Conservation (phyloP, 37 sponge, comb jelly and placozoan genomes). For the Aplysina aerophoba region DNA sequence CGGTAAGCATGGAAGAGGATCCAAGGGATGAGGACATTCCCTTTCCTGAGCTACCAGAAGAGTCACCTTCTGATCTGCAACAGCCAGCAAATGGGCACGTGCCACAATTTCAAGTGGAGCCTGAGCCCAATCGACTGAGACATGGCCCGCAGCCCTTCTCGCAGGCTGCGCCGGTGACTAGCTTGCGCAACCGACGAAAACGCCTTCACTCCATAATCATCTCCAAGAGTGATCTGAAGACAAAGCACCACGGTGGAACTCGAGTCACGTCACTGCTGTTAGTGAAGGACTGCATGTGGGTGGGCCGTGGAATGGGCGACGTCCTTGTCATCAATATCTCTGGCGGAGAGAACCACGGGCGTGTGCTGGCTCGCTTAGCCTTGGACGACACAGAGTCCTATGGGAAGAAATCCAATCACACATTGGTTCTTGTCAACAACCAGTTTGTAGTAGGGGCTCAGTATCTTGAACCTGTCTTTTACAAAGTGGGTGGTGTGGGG, state of each 20-base stretch:
- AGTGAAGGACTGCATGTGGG: constrained; percentile 84
- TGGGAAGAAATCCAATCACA: constrained; percentile 79
- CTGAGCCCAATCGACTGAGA: neutral
- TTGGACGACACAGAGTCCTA: constrained; percentile 71
- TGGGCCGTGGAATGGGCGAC: constrained; percentile 91
- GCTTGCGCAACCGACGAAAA: neutral
- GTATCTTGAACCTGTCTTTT: constrained; percentile 73
- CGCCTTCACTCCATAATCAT: constrained; percentile 3
- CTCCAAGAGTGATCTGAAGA: neutral
- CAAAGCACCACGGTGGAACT: constrained; percentile 66
- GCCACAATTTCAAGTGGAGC: neutral
- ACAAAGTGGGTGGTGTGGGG: constrained; percentile 4
- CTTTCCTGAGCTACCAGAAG: constrained; percentile 13
- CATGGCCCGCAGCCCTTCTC: neutral
- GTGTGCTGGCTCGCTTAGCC: constrained; percentile 70
- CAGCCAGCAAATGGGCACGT: neutral
- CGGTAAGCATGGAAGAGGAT: neutral
- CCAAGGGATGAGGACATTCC: neutral
- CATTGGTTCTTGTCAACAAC: constrained; percentile 56
- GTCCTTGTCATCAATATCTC: constrained; percentile 71
- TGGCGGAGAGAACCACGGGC: constrained; percentile 40
- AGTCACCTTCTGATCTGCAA: neutral
- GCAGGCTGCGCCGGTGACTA: neutral
- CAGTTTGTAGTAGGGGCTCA: constrained; percentile 82
- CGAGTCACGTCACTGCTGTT: constrained; percentile 80